Evolutionary conservation across 2,888 invertebrate species (phyloP), one percentile per base, ranked within the genome.

Genomic region (Cerastis rubricosa): DNA sequence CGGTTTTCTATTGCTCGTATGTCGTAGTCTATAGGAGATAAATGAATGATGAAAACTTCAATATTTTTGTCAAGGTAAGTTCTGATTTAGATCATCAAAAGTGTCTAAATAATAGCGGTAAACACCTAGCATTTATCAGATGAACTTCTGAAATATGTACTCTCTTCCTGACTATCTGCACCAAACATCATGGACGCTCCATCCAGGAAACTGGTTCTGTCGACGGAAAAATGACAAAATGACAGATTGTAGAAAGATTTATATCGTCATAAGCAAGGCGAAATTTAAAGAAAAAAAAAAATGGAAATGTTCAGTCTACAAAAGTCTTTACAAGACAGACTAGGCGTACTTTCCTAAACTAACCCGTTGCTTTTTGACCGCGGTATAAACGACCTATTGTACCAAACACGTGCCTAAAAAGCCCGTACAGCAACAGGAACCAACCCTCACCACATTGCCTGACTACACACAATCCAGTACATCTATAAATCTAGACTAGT

Each of bases 401-500:
- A 19, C 7, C 11, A 11, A 19, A 51, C 14, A 29, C 43, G 49
- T 61, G 14, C 47, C 25, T 25, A 14, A 47, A 69, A 61, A 63
- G 0, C 45, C 40, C 22, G n/a, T 43, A 59, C 7, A 51, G 22
- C 25, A 45, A 45, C 51, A 29, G 12, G n/a, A 49, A 17, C 11
- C n/a, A 66, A 11, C 14, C 45, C n/a, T 14, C 14, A 14, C 40
- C n/a, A 67, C 71, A 70, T 86, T 64, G 76, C 86, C 78, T 86
- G 82, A 77, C 78, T 49, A 47, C 57, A 29, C 43, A 68, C 74
- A 64, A 45, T 80, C 71, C 47, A 68, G 75, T 45, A 9, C 47
- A 64, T 75, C 73, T 43, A 80, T 85, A 83, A 86, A 85, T 81
- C 78, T 78, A 83, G 84, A 70, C 61, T 72, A 72, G 67, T 35